Percentiles rank a stretch among this genome's conserved stretches.
Evolutionary conservation across 2,888 invertebrate species (phyloP).

Genomic region (Cartodere bifasciata): DNA sequence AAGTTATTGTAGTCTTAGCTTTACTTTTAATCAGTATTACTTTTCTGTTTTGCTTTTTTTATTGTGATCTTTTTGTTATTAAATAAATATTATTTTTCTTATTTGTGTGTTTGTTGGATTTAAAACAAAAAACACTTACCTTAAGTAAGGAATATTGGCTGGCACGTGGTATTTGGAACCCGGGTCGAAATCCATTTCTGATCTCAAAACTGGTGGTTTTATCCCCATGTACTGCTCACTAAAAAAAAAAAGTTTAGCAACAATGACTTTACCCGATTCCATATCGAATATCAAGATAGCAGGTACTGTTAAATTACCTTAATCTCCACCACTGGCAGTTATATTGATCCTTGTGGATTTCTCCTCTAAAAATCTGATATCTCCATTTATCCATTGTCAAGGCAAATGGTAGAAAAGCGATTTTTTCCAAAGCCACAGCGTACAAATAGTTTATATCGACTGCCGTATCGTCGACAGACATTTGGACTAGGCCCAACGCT

Average conservation of each 20-base stretch:
- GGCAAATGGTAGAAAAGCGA: slow-evolving; percentile 74
- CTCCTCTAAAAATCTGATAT: slow-evolving; percentile 71
- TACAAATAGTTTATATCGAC: slow-evolving; percentile 79
- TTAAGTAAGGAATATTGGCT: slow-evolving; percentile 79
- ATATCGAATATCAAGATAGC: neutral
- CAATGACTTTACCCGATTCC: neutral
- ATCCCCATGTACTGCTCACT: slow-evolving; percentile 77
- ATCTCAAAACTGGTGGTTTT: slow-evolving; percentile 72
- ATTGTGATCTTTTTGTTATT: slow-evolving; percentile 23
- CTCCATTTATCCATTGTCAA: slow-evolving; percentile 77
- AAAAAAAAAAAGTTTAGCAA: slow-evolving; percentile 24
- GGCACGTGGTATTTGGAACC: slow-evolving; percentile 89
- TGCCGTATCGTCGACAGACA: slow-evolving; percentile 67
- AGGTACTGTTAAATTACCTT: slow-evolving; percentile 39
- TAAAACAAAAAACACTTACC: slow-evolving; percentile 46
- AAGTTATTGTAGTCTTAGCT: slow-evolving; percentile 14
- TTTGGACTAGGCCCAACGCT: slow-evolving; percentile 66
- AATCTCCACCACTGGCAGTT: slow-evolving; percentile 84
- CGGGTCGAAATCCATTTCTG: slow-evolving; percentile 82
- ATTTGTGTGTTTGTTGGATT: slow-evolving; percentile 1
- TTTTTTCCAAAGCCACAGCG: slow-evolving; percentile 73
- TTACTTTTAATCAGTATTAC: slow-evolving; percentile 26
- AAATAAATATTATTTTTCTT: slow-evolving; percentile 18
- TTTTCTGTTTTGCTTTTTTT: slow-evolving; percentile 16
- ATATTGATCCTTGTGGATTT: slow-evolving; percentile 60